A percentile compares a stretch with the other conserved stretches of the same genome.
Conservation (phyloP, 2,888 invertebrate species). For the Drosophila mercatorum region DNA sequence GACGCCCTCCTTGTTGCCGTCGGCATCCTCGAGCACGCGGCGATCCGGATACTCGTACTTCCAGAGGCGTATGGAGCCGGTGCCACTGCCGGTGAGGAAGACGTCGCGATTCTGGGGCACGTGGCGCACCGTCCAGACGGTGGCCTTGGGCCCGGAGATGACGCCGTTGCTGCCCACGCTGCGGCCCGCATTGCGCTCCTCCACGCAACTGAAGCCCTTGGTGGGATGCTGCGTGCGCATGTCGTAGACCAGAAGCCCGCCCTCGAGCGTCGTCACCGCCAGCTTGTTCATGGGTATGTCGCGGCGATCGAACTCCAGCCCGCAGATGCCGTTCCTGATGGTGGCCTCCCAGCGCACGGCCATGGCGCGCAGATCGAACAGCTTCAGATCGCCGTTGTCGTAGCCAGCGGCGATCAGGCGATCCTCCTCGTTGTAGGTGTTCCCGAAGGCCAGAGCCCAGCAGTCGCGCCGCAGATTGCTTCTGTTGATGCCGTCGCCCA, state of each 20-base stretch:
- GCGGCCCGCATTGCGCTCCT: conserved; percentile 84
- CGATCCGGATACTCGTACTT: conserved; percentile 96
- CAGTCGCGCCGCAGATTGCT: conserved; percentile 89
- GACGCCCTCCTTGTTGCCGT: conserved; percentile 91
- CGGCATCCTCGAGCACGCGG: conserved; percentile 88
- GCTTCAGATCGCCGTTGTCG: conserved; percentile 97
- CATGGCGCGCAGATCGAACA: conserved; percentile 95
- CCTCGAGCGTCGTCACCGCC: conserved; percentile 95
- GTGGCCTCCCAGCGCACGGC: conserved; percentile 95
- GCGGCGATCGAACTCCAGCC: conserved; percentile 95
- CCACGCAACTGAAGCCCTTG: conserved; percentile 92
- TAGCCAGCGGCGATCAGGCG: conserved; percentile 95
- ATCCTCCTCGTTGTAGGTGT: conserved; percentile 94
- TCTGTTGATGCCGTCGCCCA: conserved; percentile 87
- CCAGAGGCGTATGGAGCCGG: conserved; percentile 96
- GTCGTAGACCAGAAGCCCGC: conserved; percentile 95
- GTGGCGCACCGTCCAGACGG: conserved; percentile 95
- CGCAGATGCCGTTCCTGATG: conserved; percentile 95
- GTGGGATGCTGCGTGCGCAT: conserved; percentile 93
- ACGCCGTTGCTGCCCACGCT: conserved; percentile 84
- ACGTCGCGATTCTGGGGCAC: conserved; percentile 97
- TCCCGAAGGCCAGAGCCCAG: conserved; percentile 97
- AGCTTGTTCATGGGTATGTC: conserved; percentile 98
- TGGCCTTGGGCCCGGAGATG: conserved; percentile 89
- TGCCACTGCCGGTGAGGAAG: conserved; percentile 95